Evolutionary conservation across 2,888 invertebrate species (phyloP).

Genomic region (Vanessa cardui): DNA sequence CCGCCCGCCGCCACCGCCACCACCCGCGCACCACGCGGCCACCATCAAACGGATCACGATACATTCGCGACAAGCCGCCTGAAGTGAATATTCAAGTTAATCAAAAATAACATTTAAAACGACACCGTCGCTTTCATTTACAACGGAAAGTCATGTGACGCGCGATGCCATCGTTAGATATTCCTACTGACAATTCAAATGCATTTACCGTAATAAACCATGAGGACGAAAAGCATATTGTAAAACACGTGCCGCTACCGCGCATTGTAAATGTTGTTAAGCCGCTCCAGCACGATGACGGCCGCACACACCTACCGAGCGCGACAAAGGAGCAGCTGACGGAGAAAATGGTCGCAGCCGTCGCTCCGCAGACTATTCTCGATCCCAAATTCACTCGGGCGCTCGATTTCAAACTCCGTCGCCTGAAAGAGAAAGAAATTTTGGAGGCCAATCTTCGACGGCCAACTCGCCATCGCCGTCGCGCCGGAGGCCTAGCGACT

Average conservation of each 20-base stretch:
- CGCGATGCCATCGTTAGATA: slow-evolving; percentile 61
- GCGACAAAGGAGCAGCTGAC: slow-evolving; percentile 29
- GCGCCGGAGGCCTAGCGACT: slow-evolving; percentile 56
- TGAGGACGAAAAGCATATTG: slow-evolving; percentile 37
- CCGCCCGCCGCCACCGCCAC: slow-evolving; percentile 37
- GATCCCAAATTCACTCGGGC: slow-evolving; percentile 86
- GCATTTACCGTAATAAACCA: slow-evolving; percentile 63
- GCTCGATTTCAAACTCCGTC: slow-evolving; percentile 87
- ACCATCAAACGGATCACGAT: slow-evolving; percentile 23
- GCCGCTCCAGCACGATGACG: slow-evolving; percentile 58
- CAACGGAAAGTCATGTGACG: slow-evolving; percentile 41
- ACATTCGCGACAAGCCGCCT: slow-evolving; percentile 30
- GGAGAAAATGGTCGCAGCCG: slow-evolving; percentile 40
- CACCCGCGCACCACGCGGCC: slow-evolving; percentile 28
- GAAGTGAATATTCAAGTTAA: slow-evolving; percentile 1
- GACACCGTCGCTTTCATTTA: slow-evolving; percentile 18
- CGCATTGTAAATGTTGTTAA: slow-evolving; percentile 64
- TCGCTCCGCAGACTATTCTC: slow-evolving; percentile 56
- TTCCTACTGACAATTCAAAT: slow-evolving; percentile 51
- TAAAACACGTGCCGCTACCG: slow-evolving; percentile 31
- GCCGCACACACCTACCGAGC: slow-evolving; percentile 34
- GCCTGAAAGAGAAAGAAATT: slow-evolving; percentile 85
- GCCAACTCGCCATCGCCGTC: slow-evolving; percentile 55
- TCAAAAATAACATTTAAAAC: neutral
- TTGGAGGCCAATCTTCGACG: slow-evolving; percentile 62